phyloP scores from a whole-genome alignment of 64 coral and sea anemone species.

The Acropora tenuis region DNA sequence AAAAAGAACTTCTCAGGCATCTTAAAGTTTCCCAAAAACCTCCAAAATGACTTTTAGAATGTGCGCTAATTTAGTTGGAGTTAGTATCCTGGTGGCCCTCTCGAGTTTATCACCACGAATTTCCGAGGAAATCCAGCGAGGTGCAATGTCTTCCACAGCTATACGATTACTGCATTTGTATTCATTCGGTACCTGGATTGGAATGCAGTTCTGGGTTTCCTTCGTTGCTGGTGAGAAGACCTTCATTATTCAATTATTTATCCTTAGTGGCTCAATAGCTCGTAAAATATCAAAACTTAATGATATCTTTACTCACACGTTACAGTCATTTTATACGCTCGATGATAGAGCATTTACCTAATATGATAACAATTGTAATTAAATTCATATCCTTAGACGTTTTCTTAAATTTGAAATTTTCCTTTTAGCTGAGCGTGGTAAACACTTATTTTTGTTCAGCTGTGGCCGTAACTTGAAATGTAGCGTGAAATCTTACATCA shows the following conservation, averaged over 20 bases:
- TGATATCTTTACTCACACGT: not conserved
- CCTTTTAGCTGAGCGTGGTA: too few species aligned
- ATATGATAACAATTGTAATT: too few species aligned
- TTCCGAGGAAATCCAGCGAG: constrained; percentile 76
- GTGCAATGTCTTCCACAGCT: constrained; percentile 46
- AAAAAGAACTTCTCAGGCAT: not conserved
- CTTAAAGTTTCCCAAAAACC: not conserved
- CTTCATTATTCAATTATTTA: not conserved
- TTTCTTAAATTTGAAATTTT: too few species aligned
- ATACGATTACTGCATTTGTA: constrained; percentile 69
- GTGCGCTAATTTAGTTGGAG: constrained; percentile 45
- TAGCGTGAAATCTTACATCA: too few species aligned
- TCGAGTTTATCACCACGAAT: constrained; percentile 70
- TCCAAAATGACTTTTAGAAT: constrained; percentile 56
- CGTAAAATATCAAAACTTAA: not conserved
- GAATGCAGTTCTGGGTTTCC: constrained; percentile 90
- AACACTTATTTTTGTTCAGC: too few species aligned
- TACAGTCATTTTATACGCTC: too few species aligned
- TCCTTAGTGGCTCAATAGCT: not conserved
- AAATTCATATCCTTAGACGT: too few species aligned
- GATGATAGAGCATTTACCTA: too few species aligned
- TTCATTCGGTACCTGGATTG: constrained; percentile 80
- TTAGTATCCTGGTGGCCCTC: constrained; percentile 2
- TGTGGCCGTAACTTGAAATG: too few species aligned
- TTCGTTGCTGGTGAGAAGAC: constrained; percentile 66